These are phyloP conservation scores for Drosophila equinoxialis DNA, from an alignment of 1,140 invertebrate genomes.

Conservation along the genomic window DNA sequence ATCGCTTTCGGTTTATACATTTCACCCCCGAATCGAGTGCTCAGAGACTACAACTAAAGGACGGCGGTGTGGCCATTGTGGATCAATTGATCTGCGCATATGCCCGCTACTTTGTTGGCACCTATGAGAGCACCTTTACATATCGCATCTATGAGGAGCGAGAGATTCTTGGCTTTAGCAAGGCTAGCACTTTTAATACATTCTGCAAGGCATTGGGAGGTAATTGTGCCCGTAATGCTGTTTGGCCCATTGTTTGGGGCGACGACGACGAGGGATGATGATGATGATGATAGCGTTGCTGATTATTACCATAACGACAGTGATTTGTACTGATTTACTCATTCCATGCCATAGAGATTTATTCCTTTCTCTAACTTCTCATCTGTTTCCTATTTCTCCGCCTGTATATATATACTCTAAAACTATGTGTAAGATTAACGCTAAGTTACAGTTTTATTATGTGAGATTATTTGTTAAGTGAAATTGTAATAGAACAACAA, in stretches of 20 bases:
- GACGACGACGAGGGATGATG: constrained; percentile 49
- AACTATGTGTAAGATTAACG: neutral
- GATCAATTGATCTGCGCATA: constrained; percentile 98
- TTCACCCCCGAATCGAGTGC: constrained; percentile 69
- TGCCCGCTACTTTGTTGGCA: constrained; percentile 94
- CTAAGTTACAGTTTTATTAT: neutral
- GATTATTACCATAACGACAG: constrained; percentile 16
- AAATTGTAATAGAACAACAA: constrained; percentile 4
- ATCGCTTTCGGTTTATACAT: constrained; percentile 62
- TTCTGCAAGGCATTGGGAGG: constrained; percentile 87
- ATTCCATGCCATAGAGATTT: neutral
- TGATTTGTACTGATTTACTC: constrained; percentile 4
- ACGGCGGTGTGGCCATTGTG: constrained; percentile 96
- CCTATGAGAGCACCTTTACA: constrained; percentile 97
- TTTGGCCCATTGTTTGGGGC: constrained; percentile 84
- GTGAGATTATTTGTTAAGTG: constrained; percentile 5
- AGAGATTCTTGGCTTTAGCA: constrained; percentile 94
- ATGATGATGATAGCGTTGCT: constrained; percentile 6
- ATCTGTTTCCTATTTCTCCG: neutral
- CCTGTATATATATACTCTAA: constrained; percentile 6
- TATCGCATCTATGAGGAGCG: constrained; percentile 98
- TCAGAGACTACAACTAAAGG: constrained; percentile 86
- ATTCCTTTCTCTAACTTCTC: neutral
- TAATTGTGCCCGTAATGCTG: constrained; percentile 83
- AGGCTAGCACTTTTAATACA: constrained; percentile 93